Evolutionary conservation across 2,888 invertebrate genomes (phyloP), one percentile per base, ranked within the genome.

Genomic region (Drosophila peninsularis): DNA sequence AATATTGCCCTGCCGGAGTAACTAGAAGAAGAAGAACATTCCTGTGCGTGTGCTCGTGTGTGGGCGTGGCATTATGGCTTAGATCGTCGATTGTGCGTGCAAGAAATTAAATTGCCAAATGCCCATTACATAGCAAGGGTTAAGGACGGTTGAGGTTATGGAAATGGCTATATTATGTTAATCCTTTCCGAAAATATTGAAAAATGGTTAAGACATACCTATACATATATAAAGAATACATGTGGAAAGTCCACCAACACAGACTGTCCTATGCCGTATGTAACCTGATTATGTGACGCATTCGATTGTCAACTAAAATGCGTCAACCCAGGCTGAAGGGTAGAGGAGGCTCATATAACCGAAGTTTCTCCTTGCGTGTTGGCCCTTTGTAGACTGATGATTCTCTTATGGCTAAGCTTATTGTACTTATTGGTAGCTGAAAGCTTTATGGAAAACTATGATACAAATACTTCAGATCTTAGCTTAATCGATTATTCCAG

Each of bases 21-120:
- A 50, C 47, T 61, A 62, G 32, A 47, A 71, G 68, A 71, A 65
- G 76, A 82, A 82, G 76, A 78, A 62, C 69, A 60, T 63, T 47
- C n/a, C 36, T 53, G 27, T 42, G 55, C 44, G 45, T 49, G 62
- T 32, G 13, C 10, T 21, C 37, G 50, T 19, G 55, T 30, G 63
- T 49, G 44, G 49, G 61, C 37, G 55, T 68, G 62, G 61, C 55
- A 67, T 50, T 74, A 68, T 44, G 72, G 80, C 76, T 66, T 74
- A 65, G 68, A 67, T 69, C 75, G 82, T 84, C 85, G 84, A 86
- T 85, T 85, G 87, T 85, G 85, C 85, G 85, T 85, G 84, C 81
- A 81, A 81, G 79, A 85, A 85, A 85, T 86, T 85, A 86, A 86
- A 85, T 84, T 82, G 85, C 87, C 87, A 82, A 86, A 79, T 86